A percentile compares a stretch with the other conserved stretches of the same genome.
Conservation (phyloP, 2,113 vertebrate genomes). For the Mesoclemmys tuberculata region DNA sequence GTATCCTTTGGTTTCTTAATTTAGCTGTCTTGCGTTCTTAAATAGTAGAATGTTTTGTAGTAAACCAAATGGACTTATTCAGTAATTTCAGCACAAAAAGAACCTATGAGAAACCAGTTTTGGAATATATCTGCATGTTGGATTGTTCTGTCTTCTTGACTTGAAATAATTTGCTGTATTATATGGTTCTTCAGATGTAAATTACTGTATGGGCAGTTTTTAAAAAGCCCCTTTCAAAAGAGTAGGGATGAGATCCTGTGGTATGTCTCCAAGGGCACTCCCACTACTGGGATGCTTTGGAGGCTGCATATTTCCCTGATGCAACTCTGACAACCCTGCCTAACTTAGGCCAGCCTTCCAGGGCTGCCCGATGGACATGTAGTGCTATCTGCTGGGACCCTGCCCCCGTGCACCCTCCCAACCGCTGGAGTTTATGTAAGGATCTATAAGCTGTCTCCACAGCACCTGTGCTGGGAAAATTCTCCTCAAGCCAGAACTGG, state of each 20-base stretch:
- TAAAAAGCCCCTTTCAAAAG: background rate
- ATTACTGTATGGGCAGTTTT: background rate
- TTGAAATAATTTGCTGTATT: background rate
- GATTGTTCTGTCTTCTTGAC: background rate
- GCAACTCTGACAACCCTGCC: background rate
- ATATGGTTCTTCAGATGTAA: background rate
- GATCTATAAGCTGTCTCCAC: background rate
- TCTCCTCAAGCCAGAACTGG: background rate
- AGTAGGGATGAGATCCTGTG: background rate
- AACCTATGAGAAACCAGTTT: background rate
- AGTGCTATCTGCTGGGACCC: background rate
- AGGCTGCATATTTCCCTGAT: background rate
- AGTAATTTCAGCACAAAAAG: background rate
- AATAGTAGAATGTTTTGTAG: background rate
- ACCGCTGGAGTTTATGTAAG: background rate
- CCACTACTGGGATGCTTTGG: constrained; percentile 1
- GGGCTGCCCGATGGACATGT: background rate
- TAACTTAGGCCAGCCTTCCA: background rate
- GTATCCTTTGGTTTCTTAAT: background rate
- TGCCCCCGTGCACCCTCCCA: background rate
- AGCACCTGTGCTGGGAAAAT: background rate
- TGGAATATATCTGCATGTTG: background rate
- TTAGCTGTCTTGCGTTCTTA: background rate
- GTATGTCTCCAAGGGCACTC: background rate
- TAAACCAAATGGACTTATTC: background rate